Conservation (phyloP, 2,113 vertebrate species). For the Archocentrus centrarchus region DNA sequence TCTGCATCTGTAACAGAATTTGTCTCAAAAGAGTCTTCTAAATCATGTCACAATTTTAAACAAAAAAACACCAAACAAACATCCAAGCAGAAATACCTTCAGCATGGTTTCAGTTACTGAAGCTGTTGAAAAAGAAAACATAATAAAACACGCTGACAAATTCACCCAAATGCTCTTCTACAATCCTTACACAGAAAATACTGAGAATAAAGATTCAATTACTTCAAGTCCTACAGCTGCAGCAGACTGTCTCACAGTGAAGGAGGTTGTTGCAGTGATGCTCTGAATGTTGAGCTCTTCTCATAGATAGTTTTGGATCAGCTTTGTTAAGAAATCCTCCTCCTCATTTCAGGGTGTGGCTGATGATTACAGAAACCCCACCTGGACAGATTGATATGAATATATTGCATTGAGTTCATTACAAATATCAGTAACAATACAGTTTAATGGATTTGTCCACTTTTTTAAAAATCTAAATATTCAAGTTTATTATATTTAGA, state of each 20-base stretch:
- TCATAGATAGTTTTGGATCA: background rate
- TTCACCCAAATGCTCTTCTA: background rate
- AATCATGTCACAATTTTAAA: background rate
- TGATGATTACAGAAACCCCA: background rate
- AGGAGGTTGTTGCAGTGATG: background rate
- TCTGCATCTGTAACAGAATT: too few species aligned
- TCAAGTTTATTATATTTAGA: too few species aligned
- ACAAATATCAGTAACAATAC: too few species aligned
- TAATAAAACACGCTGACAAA: background rate
- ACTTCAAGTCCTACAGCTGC: background rate
- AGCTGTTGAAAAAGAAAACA: background rate
- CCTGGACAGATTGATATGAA: background rate
- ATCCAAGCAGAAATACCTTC: constrained; percentile 66
- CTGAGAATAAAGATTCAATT: background rate
- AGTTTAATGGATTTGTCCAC: too few species aligned
- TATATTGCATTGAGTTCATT: background rate
- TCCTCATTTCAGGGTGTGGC: background rate
- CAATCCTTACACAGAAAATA: background rate
- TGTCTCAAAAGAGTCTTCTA: background rate
- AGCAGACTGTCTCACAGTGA: background rate
- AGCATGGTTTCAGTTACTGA: constrained; percentile 59
- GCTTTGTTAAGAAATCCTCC: background rate
- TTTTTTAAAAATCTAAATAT: too few species aligned
- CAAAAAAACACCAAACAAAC: background rate
- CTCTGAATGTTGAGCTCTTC: background rate